Base-by-base conservation (phyloP, 2,113 vertebrate genomes). In the Notothenia rossii region DNA sequence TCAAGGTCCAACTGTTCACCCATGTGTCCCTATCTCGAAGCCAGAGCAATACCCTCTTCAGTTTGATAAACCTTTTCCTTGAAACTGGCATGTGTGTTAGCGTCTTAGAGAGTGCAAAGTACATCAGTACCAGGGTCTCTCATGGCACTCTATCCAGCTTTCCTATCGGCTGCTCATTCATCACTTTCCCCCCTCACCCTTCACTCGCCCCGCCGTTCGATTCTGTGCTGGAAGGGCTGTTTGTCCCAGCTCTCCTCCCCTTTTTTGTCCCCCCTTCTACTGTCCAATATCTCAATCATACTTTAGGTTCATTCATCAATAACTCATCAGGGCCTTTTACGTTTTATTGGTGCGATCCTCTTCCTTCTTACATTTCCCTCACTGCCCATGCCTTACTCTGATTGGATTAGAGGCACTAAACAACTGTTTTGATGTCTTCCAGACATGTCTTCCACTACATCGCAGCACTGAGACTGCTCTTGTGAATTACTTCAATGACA, bases 101-200 rank as follows among this genome's bases (percentile, higher is more conserved):
- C 20, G 56, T 74, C 53, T 49, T 13, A 73, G 29, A 55, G 49
- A 68, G 71, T 11, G 25, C 20, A 29, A n/a, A 14, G 70, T 45
- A 80, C 80, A 56, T 85, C 80, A 87, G 56, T 69, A 72, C 55
- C 73, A 72, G 65, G 81, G 72, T 79, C 78, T 86, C 67, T 67
- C 56, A 61, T 43, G 58, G 50, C 70, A 78, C 81, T 79, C 77
- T 33, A 71, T 54, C 77, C 49, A 68, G 65, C 61, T 61, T 45
- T 11, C 66, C n/a, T 18, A 51, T 36, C 62, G 48, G 70, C 36
- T 5, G 36, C 65, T 88, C 81, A 36, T 91, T 89, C 53, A 86
- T 86, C 77, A 65, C 54, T 51, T 53, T 55, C 48, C 65, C 61
- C 56, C 46, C 49, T 48, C 2, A 18, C 7, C 15, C 29, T 74